Evolutionary conservation across 2,113 vertebrate genomes (phyloP).

Genomic region (Rana temporaria): DNA sequence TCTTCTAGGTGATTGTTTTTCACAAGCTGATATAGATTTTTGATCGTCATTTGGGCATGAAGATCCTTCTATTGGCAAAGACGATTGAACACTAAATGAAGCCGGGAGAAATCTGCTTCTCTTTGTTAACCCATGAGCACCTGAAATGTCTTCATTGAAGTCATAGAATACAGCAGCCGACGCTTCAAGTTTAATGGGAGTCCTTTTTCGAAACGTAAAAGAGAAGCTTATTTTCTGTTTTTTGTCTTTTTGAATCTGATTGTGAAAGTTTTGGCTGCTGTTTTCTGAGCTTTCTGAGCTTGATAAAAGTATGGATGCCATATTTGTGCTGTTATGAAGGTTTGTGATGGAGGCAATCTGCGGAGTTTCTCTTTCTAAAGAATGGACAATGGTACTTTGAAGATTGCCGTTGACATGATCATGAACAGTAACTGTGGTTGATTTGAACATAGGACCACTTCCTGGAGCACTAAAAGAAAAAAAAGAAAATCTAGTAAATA

Average conservation of each 20-base stretch:
- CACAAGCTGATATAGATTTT: slow-evolving; percentile 49
- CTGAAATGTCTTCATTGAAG: slow-evolving; percentile 74
- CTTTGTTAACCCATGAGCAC: slow-evolving; percentile 67
- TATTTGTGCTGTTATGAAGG: slow-evolving; percentile 58
- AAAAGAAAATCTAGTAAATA: slow-evolving; percentile 33
- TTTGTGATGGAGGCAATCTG: slow-evolving; percentile 44
- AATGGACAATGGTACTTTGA: slow-evolving; percentile 57
- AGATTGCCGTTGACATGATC: slow-evolving; percentile 69
- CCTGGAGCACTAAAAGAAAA: slow-evolving; percentile 80
- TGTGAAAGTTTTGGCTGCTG: slow-evolving; percentile 65
- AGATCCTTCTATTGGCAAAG: slow-evolving; percentile 64
- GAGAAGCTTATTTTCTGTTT: slow-evolving; percentile 83
- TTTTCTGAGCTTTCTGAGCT: slow-evolving; percentile 59
- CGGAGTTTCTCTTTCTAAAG: slow-evolving; percentile 62
- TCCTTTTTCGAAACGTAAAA: slow-evolving; percentile 88
- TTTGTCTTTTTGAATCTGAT: slow-evolving; percentile 69
- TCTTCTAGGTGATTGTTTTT: slow-evolving; percentile 59
- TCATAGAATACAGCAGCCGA: slow-evolving; percentile 87
- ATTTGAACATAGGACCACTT: slow-evolving; percentile 90
- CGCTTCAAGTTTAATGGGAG: slow-evolving; percentile 81
- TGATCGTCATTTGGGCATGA: slow-evolving; percentile 66
- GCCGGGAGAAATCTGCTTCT: slow-evolving; percentile 75
- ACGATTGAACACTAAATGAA: slow-evolving; percentile 64
- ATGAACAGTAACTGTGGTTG: slow-evolving; percentile 84
- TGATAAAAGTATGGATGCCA: slow-evolving; percentile 53